Conservation (phyloP, 2,797 vertebrate species). For the Falco columbarius region DNA sequence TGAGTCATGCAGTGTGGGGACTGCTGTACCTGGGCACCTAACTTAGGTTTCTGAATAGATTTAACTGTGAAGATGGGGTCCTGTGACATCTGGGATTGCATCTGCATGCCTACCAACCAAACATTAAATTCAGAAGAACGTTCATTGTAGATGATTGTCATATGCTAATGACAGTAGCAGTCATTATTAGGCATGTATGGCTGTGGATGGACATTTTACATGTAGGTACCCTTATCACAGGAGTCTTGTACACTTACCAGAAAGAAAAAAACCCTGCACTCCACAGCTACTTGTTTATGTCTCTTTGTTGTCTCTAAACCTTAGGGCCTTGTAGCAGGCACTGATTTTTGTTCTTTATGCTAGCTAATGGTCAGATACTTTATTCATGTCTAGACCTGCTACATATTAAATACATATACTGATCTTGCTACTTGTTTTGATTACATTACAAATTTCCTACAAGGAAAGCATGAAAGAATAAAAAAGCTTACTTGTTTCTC, state of each 20-base stretch:
- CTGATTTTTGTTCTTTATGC: not conserved
- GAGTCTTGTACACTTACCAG: not conserved
- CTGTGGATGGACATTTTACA: not conserved
- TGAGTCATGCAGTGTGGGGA: not conserved
- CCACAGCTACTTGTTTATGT: not conserved
- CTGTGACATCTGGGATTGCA: not conserved
- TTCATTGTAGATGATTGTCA: not conserved
- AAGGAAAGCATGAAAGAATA: not conserved
- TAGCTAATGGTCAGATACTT: not conserved
- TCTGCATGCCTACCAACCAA: not conserved
- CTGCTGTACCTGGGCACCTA: not conserved
- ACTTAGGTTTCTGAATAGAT: not conserved
- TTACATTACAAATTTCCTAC: constrained; percentile 20
- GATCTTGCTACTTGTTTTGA: constrained; percentile 24
- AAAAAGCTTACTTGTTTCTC: not conserved
- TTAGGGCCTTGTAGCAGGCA: not conserved
- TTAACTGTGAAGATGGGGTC: not conserved
- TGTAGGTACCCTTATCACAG: not conserved
- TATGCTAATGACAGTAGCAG: not conserved
- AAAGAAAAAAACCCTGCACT: rapidly evolving
- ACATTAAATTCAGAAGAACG: not conserved
- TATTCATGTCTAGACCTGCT: not conserved
- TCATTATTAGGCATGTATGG: not conserved
- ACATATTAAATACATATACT: not conserved
- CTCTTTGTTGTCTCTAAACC: not conserved